Evolutionary conservation across 1,140 invertebrate species (phyloP), one percentile per base, ranked within the genome.

Genomic region (Triops cancriformis): DNA sequence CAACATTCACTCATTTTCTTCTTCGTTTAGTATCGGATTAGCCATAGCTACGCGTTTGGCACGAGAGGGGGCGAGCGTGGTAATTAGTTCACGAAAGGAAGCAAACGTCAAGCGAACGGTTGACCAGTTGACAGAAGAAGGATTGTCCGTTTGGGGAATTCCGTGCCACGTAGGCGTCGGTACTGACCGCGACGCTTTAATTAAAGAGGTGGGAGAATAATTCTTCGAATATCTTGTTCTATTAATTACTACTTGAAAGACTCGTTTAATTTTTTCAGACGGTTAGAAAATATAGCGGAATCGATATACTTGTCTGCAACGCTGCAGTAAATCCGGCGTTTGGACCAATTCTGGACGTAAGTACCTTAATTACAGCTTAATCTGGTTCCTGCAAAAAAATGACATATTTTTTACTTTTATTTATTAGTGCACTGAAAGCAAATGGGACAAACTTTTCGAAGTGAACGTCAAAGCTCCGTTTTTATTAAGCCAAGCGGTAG

Each of bases 391-490:
- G n/a, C n/a, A n/a, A n/a, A n/a, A n/a, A n/a, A n/a, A n/a, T n/a
- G n/a, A n/a, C n/a, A n/a, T 37, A 37, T 74, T 74, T 73, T 73
- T 26, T 73, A 11, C 12, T 23, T 27, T 73, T 26, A 82, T n/a
- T n/a, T n/a, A 80, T 87, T 88, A 93, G 92, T 91, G 90, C 77
- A 85, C 91, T 42, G 94, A 96, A 86, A 85, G 89, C 76, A 86
- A 89, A 2, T 98, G 95, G 95, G 93, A 96, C 83, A 96, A 98
- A 89, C 94, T 98, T 83, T 97, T 99, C 87, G 95, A 98, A 79
- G 87, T 94, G 1, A 99, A 99, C 88, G 92, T 99, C 0, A 98
- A 98, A 87, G 87, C 91, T 76, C 89, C 94, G 4, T 98, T 92
- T 86, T 84, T 98, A 74, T 83, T 99, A 41, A 91, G 94, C 3